These are phyloP conservation scores for Holocentrus rufus DNA, from an alignment of 2,797 vertebrate genomes.

Conservation along the genomic window DNA sequence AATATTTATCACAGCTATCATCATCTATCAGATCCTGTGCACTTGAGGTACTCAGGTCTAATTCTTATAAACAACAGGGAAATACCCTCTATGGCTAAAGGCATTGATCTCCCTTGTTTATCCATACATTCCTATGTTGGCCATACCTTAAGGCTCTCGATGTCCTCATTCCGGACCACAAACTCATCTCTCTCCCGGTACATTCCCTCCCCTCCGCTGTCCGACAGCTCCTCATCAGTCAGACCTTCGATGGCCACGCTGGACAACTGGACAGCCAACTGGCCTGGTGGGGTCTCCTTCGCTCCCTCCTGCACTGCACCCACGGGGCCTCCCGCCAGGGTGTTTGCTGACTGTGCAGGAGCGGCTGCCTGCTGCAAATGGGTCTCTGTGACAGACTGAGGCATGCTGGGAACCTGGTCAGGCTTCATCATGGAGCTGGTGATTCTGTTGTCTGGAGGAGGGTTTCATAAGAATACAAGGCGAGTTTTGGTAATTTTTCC, in stretches of 20 bases:
- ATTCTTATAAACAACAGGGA: neutral
- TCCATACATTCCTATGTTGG: neutral
- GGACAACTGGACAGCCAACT: constrained; percentile 84
- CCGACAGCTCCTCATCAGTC: constrained; percentile 92
- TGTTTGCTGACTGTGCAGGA: constrained; percentile 49
- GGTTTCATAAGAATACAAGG: constrained; percentile 9
- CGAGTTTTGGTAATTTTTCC: neutral
- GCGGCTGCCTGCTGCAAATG: constrained; percentile 74
- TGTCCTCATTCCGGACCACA: constrained; percentile 98
- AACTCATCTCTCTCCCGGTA: constrained; percentile 98
- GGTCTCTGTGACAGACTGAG: constrained; percentile 69
- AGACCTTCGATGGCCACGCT: constrained; percentile 91
- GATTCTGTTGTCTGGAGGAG: constrained; percentile 69
- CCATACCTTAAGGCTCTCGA: constrained; percentile 91
- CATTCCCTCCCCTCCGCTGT: constrained; percentile 98
- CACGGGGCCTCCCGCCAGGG: constrained; percentile 58
- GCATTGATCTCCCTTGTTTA: neutral
- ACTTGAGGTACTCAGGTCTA: neutral
- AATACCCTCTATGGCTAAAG: neutral
- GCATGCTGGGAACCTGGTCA: constrained; percentile 74
- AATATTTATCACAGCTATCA: neutral
- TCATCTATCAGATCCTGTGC: neutral
- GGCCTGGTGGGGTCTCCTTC: constrained; percentile 79
- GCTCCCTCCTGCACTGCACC: constrained; percentile 73
- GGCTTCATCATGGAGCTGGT: constrained; percentile 77